These are phyloP conservation scores for Sebastes reedi DNA, from an alignment of 2,797 vertebrate genomes.

Conservation along the genomic window DNA sequence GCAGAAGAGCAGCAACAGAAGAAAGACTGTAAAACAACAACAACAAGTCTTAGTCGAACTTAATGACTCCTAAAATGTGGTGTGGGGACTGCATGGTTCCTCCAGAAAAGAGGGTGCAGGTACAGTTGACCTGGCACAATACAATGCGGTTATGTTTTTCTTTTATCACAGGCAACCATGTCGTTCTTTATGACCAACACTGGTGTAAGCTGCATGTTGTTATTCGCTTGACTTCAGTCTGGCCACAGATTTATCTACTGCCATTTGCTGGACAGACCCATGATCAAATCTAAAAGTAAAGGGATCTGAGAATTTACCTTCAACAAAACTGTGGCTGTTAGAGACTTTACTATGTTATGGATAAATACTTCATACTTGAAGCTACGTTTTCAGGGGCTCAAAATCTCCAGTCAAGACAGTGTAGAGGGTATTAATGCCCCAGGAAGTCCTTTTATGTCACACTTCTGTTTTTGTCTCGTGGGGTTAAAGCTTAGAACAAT, in stretches of 20 bases:
- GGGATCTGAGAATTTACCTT: too few species aligned
- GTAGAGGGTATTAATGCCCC: neutral
- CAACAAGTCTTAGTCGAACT: neutral
- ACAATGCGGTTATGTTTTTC: neutral
- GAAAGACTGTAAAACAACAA: constrained; percentile 82
- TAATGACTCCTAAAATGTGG: neutral
- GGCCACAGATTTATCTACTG: too few species aligned
- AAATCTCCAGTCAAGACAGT: neutral
- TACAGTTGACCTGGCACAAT: neutral
- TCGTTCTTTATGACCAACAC: neutral
- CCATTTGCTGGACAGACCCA: too few species aligned
- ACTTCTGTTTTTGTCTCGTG: neutral
- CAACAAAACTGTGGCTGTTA: neutral
- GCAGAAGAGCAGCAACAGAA: constrained; percentile 87
- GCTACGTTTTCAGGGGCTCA: neutral
- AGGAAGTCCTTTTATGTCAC: neutral
- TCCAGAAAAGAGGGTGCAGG: neutral
- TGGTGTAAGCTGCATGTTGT: too few species aligned
- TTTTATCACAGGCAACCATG: neutral
- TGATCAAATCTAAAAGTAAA: too few species aligned
- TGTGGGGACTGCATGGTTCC: constrained; percentile 35
- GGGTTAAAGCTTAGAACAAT: too few species aligned
- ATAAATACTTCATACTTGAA: neutral
- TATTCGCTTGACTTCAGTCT: too few species aligned
- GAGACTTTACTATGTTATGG: neutral